Percentiles rank a stretch among this genome's conserved stretches.
phyloP scores from a whole-genome alignment of 1,140 invertebrate species.

The Rhyacophila brunnea region DNA sequence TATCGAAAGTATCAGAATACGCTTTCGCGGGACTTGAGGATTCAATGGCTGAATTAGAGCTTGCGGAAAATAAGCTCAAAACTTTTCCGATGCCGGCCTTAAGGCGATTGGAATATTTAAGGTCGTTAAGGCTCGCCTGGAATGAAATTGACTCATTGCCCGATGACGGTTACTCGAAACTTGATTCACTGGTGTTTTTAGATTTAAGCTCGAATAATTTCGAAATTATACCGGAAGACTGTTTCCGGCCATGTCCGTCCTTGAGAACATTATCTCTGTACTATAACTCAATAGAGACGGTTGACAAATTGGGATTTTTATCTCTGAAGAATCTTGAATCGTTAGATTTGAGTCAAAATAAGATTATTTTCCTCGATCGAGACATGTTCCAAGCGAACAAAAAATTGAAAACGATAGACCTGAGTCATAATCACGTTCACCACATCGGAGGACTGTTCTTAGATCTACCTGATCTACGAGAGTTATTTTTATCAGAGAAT shows the following conservation, averaged over 20 bases:
- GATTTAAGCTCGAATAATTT: constrained; percentile 88
- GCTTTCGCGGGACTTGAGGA: constrained; percentile 82
- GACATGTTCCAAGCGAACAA: constrained; percentile 73
- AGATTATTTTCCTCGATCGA: constrained; percentile 71
- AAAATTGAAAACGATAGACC: constrained; percentile 75
- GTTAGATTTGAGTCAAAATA: constrained; percentile 85
- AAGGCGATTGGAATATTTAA: constrained; percentile 70
- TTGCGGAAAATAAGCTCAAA: constrained; percentile 82
- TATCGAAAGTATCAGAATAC: constrained; percentile 77
- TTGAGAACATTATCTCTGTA: constrained; percentile 78
- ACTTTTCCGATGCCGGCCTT: constrained; percentile 78
- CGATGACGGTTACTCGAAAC: constrained; percentile 67
- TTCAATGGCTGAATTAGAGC: constrained; percentile 76
- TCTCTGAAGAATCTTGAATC: constrained; percentile 74
- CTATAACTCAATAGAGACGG: constrained; percentile 76
- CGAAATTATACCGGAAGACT: constrained; percentile 68
- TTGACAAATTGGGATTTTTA: constrained; percentile 75
- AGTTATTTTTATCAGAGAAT: constrained; percentile 86
- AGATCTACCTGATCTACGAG: constrained; percentile 71
- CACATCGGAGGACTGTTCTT: constrained; percentile 79
- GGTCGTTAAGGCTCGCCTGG: constrained; percentile 75
- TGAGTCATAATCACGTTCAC: constrained; percentile 88
- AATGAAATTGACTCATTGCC: constrained; percentile 71
- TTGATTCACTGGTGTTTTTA: constrained; percentile 71
- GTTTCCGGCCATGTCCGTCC: constrained; percentile 76